Percentiles rank a stretch among this genome's conserved stretches.
Conservation (phyloP, 2,113 vertebrate genomes). For the Ellobius talpinus region DNA sequence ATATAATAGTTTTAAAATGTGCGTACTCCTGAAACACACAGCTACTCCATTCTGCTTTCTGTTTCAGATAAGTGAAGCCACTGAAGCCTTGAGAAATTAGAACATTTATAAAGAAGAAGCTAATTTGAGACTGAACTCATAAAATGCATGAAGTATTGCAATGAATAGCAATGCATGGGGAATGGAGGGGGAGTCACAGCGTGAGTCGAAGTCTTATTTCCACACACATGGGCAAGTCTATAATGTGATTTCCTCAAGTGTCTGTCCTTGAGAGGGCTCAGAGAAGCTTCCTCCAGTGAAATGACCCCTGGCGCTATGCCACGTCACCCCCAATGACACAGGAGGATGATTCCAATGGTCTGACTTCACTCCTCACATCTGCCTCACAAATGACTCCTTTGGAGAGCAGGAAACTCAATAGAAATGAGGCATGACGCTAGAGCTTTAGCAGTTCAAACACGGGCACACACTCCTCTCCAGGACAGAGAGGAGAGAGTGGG, state of each 20-base stretch:
- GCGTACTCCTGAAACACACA: neutral
- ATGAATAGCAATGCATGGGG: neutral
- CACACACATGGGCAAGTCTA: neutral
- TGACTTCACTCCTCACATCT: neutral
- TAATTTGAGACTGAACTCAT: neutral
- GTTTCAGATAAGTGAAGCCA: neutral
- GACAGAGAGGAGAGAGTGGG: too few species aligned
- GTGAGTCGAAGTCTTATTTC: neutral
- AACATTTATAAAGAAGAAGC: slow-evolving; percentile 25
- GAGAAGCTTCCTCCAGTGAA: neutral
- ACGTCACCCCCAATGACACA: neutral
- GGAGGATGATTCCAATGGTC: neutral
- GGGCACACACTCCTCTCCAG: too few species aligned
- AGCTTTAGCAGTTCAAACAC: neutral
- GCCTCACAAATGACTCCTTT: neutral
- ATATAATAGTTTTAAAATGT: neutral
- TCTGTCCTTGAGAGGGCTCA: neutral
- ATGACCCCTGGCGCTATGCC: neutral
- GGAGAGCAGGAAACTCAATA: neutral
- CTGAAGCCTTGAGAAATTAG: slow-evolving; percentile 15
- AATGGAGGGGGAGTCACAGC: neutral
- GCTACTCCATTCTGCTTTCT: neutral
- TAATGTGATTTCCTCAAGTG: neutral
- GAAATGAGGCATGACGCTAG: neutral
- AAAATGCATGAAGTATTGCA: slow-evolving; percentile 9